Conservation (phyloP, 2,113 vertebrate genomes). For the Apodemus speciosus region DNA sequence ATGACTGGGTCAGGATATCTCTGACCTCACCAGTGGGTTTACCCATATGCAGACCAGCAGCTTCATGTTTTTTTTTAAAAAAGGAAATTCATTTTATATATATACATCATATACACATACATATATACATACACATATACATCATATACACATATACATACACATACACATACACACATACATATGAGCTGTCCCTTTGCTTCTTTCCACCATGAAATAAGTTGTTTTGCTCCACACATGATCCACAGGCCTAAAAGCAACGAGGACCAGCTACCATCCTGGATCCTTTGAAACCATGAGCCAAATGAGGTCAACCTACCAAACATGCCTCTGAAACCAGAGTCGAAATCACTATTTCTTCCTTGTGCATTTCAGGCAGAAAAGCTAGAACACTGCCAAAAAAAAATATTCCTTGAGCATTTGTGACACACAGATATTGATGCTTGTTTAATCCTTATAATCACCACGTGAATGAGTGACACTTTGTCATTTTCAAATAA, state of each 20-base stretch:
- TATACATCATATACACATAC: too few species aligned
- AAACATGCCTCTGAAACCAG: neutral
- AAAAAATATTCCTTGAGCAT: neutral
- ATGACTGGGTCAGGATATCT: too few species aligned
- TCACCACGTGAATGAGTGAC: accelerated
- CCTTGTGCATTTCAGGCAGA: neutral
- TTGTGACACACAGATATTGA: neutral
- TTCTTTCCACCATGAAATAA: neutral
- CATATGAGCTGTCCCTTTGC: neutral
- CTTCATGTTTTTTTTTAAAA: neutral
- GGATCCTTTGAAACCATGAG: neutral
- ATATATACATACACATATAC: too few species aligned
- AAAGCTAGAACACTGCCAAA: neutral
- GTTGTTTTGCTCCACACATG: neutral
- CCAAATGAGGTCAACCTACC: neutral
- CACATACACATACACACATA: too few species aligned
- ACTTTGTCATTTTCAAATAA: neutral
- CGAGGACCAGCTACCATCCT: neutral
- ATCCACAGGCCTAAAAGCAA: neutral
- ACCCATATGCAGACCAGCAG: neutral
- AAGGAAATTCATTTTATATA: too few species aligned
- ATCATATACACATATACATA: too few species aligned
- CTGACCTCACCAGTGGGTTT: too few species aligned
- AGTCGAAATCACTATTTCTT: neutral
- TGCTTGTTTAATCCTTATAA: neutral